Base-by-base conservation (phyloP, 2,888 invertebrate genomes). In the Girardia tigrina region DNA sequence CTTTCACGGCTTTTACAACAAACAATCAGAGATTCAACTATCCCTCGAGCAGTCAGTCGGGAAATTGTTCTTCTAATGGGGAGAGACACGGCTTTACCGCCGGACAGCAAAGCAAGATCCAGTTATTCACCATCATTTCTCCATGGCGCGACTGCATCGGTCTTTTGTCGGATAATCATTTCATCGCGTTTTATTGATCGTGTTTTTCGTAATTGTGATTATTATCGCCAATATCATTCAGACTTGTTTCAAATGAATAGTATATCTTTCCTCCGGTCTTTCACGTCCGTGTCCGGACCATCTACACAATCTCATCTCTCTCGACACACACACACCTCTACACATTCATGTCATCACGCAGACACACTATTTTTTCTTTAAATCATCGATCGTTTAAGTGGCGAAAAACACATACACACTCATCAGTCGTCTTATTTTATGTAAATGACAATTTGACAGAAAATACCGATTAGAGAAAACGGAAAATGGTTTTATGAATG, bases 1-100 rank as follows among this genome's bases (percentile, higher is more conserved):
- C 56, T 56, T 56, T 56, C 23, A 56, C 56, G 2, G 23, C 56
- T 8, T 8, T 56, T 6, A 56, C 56, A 56, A 20, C 56, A 56
- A 56, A 56, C 56, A 56, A 56, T 56, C 56, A 56, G n/a, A n/a
- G 56, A 8, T 56, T 56, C 56, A 56, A n/a, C n/a, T 56, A 56
- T n/a, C 20, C 20, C 4, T 20, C 4, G n/a, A 23, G 56, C n/a
- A 56, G 56, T 56, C 56, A 56, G 56, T 16, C 4, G 4, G 56
- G 56, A 8, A 56, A 56, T 56, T n/a, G n/a, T n/a, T 12, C 23
- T 6, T 12, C n/a, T 6, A 56, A 56, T 56, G n/a, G 20, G 2
- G 56, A 56, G 2, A 56, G 23, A 56, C 56, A 20, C 2, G 20
- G 23, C 4, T 56, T 12, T 56, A 23, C 20, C n/a, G n/a, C 56